A percentile compares a stretch with the other conserved stretches of the same genome.
These are phyloP conservation scores for Miniopterus natalensis DNA, from an alignment of 2,113 vertebrate species.

Conservation along the genomic window DNA sequence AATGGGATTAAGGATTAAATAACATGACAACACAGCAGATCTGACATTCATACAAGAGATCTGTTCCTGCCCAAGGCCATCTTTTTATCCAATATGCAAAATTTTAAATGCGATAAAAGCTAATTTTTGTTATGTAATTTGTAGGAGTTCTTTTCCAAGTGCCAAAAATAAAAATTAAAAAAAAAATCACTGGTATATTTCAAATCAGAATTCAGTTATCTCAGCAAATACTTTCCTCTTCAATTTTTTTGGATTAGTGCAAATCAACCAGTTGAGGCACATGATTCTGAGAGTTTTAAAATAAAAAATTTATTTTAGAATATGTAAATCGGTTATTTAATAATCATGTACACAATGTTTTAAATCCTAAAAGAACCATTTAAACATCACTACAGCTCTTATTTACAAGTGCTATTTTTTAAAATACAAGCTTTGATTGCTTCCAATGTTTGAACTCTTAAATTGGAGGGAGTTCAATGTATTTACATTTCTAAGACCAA, in stretches of 20 bases:
- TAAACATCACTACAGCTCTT: not conserved
- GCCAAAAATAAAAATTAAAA: not conserved
- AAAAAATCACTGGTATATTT: not conserved
- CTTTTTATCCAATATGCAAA: not conserved
- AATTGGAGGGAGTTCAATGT: not conserved
- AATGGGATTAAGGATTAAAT: not conserved
- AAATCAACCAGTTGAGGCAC: not conserved
- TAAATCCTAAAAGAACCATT: not conserved
- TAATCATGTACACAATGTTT: not conserved
- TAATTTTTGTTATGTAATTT: not conserved
- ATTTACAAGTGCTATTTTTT: not conserved
- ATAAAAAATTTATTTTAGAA: not conserved
- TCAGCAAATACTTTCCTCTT: not conserved
- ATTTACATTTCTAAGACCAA: slow-evolving; percentile 57
- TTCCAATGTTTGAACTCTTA: slow-evolving; percentile 15
- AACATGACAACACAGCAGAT: not conserved
- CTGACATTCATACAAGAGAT: not conserved
- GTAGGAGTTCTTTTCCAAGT: not conserved
- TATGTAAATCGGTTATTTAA: not conserved
- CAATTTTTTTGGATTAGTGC: not conserved
- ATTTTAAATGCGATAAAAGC: not conserved
- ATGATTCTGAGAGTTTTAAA: not conserved
- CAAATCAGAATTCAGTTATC: not conserved
- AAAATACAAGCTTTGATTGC: slow-evolving; percentile 11
- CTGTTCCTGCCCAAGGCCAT: not conserved